phyloP scores from a whole-genome alignment of 2,888 invertebrate species.

The Tenthredo livida region DNA sequence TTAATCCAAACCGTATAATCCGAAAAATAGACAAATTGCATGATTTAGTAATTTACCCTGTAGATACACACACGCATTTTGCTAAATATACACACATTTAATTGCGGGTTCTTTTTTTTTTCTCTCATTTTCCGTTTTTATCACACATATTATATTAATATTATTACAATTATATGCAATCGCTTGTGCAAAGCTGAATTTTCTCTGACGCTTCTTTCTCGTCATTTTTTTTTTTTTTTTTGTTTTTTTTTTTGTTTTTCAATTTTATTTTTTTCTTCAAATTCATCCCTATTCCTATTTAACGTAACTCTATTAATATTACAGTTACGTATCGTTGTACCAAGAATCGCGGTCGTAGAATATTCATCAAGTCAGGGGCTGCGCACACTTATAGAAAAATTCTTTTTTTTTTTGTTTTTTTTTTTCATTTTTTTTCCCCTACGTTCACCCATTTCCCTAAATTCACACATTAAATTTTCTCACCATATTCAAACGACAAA shows the following conservation, averaged over 20 bases:
- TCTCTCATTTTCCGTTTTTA: slow-evolving; percentile 17
- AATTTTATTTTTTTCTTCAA: neutral
- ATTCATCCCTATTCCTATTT: neutral
- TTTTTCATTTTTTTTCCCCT: neutral
- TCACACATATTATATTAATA: slow-evolving; percentile 49
- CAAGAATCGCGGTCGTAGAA: slow-evolving; percentile 21
- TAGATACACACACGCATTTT: slow-evolving; percentile 52
- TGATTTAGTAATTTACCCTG: slow-evolving; percentile 53
- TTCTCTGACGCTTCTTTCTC: neutral
- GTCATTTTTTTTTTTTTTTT: neutral
- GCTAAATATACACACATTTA: slow-evolving; percentile 32
- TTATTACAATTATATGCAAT: slow-evolving; percentile 22
- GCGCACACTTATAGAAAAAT: slow-evolving; percentile 10
- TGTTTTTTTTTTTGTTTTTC: neutral
- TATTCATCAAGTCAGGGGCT: slow-evolving; percentile 35
- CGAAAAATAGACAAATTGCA: slow-evolving; percentile 36
- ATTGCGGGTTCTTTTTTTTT: slow-evolving; percentile 37
- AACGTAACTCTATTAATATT: slow-evolving; percentile 4
- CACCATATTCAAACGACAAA: neutral
- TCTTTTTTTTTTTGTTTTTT: neutral
- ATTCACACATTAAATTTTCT: neutral
- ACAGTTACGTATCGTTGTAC: slow-evolving; percentile 41
- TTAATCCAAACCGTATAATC: slow-evolving; percentile 30
- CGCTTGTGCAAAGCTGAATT: slow-evolving; percentile 32
- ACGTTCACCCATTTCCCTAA: neutral